phyloP scores from a whole-genome alignment of 2,797 vertebrate species.

The Sebastes trivittatus region DNA sequence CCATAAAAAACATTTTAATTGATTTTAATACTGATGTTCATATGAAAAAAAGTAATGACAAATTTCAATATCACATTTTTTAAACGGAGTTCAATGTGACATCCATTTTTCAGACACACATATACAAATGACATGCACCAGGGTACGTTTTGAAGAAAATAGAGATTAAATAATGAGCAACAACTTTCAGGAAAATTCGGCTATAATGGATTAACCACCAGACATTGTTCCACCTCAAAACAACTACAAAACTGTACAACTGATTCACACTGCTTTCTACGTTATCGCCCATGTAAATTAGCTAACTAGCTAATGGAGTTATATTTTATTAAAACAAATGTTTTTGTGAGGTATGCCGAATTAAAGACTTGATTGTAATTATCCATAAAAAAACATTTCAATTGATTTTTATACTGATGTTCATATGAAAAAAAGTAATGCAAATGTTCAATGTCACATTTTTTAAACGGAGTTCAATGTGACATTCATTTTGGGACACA shows the following conservation, averaged over 20 bases:
- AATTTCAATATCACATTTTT: neutral
- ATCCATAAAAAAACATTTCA: accelerated
- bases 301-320: too few relatives aligned
- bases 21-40: accelerated
- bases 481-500: too few relatives aligned
- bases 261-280: neutral
- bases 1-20: accelerated
- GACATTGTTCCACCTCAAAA: too few relatives aligned
- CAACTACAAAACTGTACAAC: too few relatives aligned
- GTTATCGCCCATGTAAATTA: neutral
- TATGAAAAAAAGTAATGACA: neutral
- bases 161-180: too few relatives aligned
- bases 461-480: neutral
- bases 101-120: too few relatives aligned
- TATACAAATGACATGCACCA: too few relatives aligned
- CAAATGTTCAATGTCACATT: neutral
- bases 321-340: neutral
- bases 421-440: accelerated
- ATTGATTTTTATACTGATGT: accelerated
- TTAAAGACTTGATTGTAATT: accelerated
- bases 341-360: neutral
- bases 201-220: too few relatives aligned
- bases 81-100: neutral
- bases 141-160: too few relatives aligned
- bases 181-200: too few relatives aligned